A percentile compares a stretch with the other conserved stretches of the same genome.
These are phyloP conservation scores for Acromyrmex heyeri DNA, from an alignment of 1,140 invertebrate genomes.

Conservation along the genomic window DNA sequence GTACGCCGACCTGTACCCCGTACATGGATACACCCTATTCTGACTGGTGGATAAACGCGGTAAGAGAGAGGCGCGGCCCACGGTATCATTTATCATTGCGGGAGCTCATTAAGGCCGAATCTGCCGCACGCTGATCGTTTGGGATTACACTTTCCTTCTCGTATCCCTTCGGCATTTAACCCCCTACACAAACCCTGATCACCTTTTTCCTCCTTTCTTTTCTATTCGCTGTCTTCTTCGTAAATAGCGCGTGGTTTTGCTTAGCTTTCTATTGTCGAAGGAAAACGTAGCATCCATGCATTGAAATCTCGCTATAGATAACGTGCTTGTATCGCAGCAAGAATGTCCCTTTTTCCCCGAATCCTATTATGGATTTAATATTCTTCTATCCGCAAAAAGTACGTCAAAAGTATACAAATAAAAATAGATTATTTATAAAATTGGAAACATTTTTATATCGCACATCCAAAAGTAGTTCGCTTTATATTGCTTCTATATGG, in stretches of 20 bases:
- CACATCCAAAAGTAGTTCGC: not conserved
- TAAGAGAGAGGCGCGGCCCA: conserved; percentile 80
- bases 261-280: conserved; percentile 14
- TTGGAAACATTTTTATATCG: not conserved
- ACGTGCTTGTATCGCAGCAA: too few species aligned
- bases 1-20: conserved; percentile 73
- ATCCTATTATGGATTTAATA: not conserved
- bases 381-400: not conserved
- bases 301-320: conserved; percentile 40
- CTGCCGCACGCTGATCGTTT: conserved; percentile 84
- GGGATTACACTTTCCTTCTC: conserved; percentile 82
- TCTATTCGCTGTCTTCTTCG: conserved; percentile 28
- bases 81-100: conserved; percentile 84
- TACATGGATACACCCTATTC: conserved; percentile 80
- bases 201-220: conserved; percentile 56
- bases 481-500: not conserved
- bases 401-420: not conserved
- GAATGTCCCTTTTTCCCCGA: not conserved
- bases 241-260: not conserved
- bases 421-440: not conserved
- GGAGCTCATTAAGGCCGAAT: conserved; percentile 85
- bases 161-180: conserved; percentile 77
- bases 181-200: conserved; percentile 61
- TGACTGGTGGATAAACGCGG: conserved; percentile 79
- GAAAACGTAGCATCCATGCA: conserved; percentile 35